Base-by-base conservation (phyloP, 1,140 invertebrate species). In the Mylabris phalerata region DNA sequence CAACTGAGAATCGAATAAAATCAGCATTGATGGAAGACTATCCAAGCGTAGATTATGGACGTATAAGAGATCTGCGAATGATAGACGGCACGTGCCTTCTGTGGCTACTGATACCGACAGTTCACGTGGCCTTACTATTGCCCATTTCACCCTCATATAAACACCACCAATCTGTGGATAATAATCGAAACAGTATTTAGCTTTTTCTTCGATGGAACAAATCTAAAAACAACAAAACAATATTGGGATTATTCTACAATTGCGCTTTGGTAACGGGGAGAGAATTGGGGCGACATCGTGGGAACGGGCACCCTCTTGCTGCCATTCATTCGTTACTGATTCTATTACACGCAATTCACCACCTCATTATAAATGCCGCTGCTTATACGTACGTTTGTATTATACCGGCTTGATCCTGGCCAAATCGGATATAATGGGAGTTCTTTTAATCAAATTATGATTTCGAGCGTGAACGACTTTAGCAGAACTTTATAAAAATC, bases 61-160 rank as follows among this genome's bases (percentile, higher is more conserved):
- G 43, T 51, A 19, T 19, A 19, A 19, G 19, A 63, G 64, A 69
- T 69, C 64, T 67, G 64, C 49, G 26, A 39, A 44, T 50, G 67
- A 69, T 69, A 66, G 64, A 47, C 19, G 61, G 52, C 67, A 67
- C 67, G 67, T 69, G 67, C 57, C 64, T 56, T 46, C 66, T 69
- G 67, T 48, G 67, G 67, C 66, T 60, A 67, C 66, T 67, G 67
- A 69, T 69, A 69, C 59, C 40, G 66, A 67, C 66, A 66, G 64
- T 55, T 67, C 67, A 69, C 67, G 67, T 69, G 67, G 38, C 67
- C 4, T 32, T 32, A 32, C 32, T 32, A 32, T 32, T 32, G 32
- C 32, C 32, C 32, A 32, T 32, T 55, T 42, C 40, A 42, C 24
- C 32, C 46, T 60, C 44, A 27, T 51, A 41, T 32, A 4, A 32